These are phyloP conservation scores for Parazoanthus darwini DNA, from an alignment of 92 coral and sea anemone species.

Conservation along the genomic window DNA sequence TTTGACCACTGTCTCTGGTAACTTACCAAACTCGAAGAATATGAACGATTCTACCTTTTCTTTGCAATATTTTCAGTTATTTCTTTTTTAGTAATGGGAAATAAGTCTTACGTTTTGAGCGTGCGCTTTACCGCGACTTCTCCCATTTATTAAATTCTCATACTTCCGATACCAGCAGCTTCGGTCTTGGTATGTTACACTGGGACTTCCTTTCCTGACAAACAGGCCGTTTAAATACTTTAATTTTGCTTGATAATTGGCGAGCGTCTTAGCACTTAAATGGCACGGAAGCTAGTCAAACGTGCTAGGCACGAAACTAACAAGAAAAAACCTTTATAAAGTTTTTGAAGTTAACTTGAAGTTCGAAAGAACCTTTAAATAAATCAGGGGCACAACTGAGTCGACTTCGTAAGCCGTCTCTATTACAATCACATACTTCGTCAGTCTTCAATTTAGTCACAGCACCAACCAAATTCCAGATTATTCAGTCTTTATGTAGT, in stretches of 20 bases:
- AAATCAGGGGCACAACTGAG: neutral
- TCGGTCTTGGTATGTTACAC: neutral
- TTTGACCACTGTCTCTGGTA: neutral
- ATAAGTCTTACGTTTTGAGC: too few species aligned
- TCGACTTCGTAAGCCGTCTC: neutral
- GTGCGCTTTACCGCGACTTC: too few species aligned
- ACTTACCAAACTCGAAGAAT: too few species aligned
- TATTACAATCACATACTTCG: neutral
- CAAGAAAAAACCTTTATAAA: neutral
- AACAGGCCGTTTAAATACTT: neutral
- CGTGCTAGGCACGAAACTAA: neutral
- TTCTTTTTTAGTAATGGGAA: too few species aligned
- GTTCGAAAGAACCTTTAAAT: too few species aligned
- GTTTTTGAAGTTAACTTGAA: neutral
- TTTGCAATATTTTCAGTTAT: too few species aligned
- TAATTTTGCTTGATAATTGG: neutral
- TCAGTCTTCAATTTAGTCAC: neutral
- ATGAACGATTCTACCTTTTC: too few species aligned
- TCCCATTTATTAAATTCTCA: too few species aligned
- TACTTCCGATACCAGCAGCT: neutral
- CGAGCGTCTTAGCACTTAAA: neutral
- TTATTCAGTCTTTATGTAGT: neutral
- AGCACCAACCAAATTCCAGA: neutral
- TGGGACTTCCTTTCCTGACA: neutral
- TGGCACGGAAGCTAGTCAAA: neutral